phyloP scores from a whole-genome alignment of 2,797 vertebrate species.

The Eptatretus atami region DNA sequence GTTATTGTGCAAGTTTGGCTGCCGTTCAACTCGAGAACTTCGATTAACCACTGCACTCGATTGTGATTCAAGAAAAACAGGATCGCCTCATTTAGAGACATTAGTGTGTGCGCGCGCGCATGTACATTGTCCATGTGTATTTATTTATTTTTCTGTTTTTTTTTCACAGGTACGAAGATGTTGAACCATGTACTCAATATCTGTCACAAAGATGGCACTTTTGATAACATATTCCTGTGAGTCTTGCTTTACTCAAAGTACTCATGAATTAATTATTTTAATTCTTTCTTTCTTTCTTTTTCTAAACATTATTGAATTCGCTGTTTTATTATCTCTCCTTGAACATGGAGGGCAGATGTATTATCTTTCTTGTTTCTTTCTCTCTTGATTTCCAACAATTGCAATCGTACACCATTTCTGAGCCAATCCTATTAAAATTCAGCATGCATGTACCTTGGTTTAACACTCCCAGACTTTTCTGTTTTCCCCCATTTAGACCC shows the following conservation, averaged over 20 bases:
- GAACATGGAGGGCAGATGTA: background rate
- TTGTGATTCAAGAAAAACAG: too few species aligned
- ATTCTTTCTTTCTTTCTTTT: background rate
- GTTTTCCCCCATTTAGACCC: too few species aligned
- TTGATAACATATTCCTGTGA: constrained; percentile 99
- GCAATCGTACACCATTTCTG: too few species aligned
- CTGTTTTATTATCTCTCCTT: background rate
- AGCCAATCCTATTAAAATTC: too few species aligned
- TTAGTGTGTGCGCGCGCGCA: too few species aligned
- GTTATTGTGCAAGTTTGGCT: too few species aligned
- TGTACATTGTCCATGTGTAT: too few species aligned
- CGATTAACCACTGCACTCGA: too few species aligned
- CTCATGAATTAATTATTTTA: constrained; percentile 8
- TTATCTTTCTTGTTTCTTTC: constrained; percentile 6
- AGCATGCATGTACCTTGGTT: too few species aligned
- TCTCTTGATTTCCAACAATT: constrained; percentile 6
- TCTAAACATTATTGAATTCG: background rate
- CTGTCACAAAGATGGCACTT: constrained; percentile 98
- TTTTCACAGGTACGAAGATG: constrained; percentile 76
- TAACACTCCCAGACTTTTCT: too few species aligned
- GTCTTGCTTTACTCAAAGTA: constrained; percentile 14
- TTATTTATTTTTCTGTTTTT: background rate
- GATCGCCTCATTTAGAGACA: too few species aligned
- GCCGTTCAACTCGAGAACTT: too few species aligned
- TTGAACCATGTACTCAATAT: constrained; percentile 99